A percentile compares a stretch with the other conserved stretches of the same genome.
Evolutionary conservation across 1,140 invertebrate genomes (phyloP).

Genomic region (Micrasema minimum): DNA sequence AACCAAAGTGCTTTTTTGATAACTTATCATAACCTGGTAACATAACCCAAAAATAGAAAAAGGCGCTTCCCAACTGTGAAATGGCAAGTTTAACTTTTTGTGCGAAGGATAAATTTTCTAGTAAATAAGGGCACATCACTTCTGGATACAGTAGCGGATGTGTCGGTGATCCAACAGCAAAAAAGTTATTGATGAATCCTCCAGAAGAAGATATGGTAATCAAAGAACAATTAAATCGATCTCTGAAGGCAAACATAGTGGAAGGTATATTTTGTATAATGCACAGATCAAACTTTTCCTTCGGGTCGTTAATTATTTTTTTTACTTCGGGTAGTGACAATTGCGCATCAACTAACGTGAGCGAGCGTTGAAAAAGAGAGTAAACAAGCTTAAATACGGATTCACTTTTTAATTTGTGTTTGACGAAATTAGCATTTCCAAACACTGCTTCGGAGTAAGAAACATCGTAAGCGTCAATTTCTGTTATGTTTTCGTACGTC

Average conservation of each 20-base stretch:
- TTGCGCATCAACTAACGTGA: constrained; percentile 48
- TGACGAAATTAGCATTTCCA: constrained; percentile 21
- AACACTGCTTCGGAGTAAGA: constrained; percentile 55
- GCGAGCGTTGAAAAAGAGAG: constrained; percentile 19
- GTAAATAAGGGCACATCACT: not conserved
- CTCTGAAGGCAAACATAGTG: constrained; percentile 55
- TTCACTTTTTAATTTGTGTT: not conserved
- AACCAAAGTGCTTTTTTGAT: constrained; percentile 55
- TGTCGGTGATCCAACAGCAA: constrained; percentile 59
- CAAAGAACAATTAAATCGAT: constrained; percentile 59
- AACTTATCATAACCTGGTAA: constrained; percentile 50
- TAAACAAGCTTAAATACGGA: constrained; percentile 53
- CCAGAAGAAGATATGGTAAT: constrained; percentile 59
- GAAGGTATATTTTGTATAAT: constrained; percentile 55
- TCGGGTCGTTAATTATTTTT: constrained; percentile 55
- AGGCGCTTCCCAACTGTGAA: constrained; percentile 34
- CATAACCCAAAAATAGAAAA: constrained; percentile 44
- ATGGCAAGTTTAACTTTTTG: constrained; percentile 10
- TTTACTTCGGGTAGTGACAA: constrained; percentile 54
- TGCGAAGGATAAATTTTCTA: not conserved
- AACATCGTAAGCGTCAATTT: constrained; percentile 58
- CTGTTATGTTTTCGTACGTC: constrained; percentile 56
- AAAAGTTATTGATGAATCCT: constrained; percentile 43
- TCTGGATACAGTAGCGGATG: constrained; percentile 56
- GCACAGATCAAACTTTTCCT: constrained; percentile 57